Evolutionary conservation across 2,113 vertebrate genomes (phyloP).

Genomic region (Harpagus bidentatus): DNA sequence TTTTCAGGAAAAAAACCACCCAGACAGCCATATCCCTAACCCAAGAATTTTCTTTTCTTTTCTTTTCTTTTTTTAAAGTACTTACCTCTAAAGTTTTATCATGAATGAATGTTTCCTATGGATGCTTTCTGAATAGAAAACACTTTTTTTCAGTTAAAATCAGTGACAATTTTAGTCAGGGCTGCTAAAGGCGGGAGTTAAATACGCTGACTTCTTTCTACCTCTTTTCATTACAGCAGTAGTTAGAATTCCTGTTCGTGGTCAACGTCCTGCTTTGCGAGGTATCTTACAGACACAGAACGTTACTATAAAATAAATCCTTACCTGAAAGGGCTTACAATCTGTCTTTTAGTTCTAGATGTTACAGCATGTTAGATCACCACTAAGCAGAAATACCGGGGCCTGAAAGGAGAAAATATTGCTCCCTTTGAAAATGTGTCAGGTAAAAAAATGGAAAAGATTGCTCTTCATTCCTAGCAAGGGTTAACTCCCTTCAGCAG

Average conservation of each 20-base stretch:
- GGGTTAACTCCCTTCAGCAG: not conserved
- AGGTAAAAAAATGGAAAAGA: not conserved
- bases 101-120: not conserved
- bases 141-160: not conserved
- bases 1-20: not conserved
- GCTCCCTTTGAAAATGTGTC: not conserved
- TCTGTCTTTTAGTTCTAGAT: not conserved
- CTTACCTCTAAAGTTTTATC: not conserved
- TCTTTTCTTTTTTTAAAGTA: not conserved
- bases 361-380: not conserved
- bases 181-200: not conserved
- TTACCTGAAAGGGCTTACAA: not conserved
- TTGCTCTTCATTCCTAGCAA: not conserved
- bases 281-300: not conserved
- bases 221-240: not conserved
- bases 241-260: not conserved
- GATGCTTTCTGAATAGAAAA: not conserved
- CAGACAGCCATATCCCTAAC: not conserved
- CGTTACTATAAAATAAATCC: not conserved
- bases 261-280: not conserved
- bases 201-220: not conserved
- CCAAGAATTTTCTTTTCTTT: not conserved
- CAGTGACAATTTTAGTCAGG: not conserved
- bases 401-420: not conserved
- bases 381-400: not conserved